Conservation (phyloP, 2,888 invertebrate genomes). For the Villa cingulata region DNA sequence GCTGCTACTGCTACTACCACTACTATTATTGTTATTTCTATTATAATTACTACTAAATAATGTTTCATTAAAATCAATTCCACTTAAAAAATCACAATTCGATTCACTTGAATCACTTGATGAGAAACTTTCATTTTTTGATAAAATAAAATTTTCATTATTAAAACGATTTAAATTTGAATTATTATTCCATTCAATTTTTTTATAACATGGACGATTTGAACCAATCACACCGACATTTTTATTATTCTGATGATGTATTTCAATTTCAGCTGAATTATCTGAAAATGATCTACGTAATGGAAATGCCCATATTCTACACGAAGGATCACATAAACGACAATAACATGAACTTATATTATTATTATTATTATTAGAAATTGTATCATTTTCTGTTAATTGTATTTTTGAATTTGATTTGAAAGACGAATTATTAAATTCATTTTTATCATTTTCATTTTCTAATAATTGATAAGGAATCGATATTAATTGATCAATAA, state of each 20-base stretch:
- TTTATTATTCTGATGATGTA: conserved; percentile 10
- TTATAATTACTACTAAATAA: conserved; percentile 21
- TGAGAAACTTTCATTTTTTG: conserved; percentile 18
- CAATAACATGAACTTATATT: conserved; percentile 18
- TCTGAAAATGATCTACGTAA: conserved; percentile 32
- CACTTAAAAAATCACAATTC: conserved; percentile 31
- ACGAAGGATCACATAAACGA: conserved; percentile 30
- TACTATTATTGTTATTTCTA: not conserved
- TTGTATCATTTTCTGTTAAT: conserved; percentile 5
- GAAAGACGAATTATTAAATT: not conserved
- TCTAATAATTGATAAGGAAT: not conserved
- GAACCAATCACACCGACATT: conserved; percentile 22
- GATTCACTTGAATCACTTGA: conserved; percentile 28
- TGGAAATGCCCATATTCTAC: conserved; percentile 35
- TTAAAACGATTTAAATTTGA: conserved; percentile 13
- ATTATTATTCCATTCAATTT: conserved; percentile 19
- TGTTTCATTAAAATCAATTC: conserved; percentile 32
- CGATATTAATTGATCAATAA: not conserved
- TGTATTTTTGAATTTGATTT: not conserved
- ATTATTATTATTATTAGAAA: too few species aligned
- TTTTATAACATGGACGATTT: conserved; percentile 16
- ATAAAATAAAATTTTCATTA: not conserved
- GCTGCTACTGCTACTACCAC: too few species aligned
- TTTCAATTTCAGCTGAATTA: conserved; percentile 24
- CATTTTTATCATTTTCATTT: not conserved